Evolutionary conservation across 2,797 vertebrate species (phyloP).

Genomic region (Syngnathus rostellatus): DNA sequence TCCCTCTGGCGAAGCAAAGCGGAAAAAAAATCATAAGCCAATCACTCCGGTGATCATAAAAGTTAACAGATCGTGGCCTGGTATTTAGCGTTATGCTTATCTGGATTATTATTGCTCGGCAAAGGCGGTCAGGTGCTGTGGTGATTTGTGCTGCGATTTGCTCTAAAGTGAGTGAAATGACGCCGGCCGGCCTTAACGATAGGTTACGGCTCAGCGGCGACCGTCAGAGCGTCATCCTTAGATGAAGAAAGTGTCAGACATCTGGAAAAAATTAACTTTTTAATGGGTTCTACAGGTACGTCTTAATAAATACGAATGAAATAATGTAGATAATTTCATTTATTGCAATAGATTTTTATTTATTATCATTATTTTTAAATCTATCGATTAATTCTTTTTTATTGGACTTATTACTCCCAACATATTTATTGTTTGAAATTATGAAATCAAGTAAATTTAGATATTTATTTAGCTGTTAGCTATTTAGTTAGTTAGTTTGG

Average conservation of each 20-base stretch:
- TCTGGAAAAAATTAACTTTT: not conserved
- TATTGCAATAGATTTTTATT: not conserved
- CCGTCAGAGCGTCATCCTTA: conserved; percentile 24
- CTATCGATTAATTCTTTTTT: no score
- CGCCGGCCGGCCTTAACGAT: conserved; percentile 43
- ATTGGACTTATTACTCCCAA: no score
- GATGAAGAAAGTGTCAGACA: conserved; percentile 50
- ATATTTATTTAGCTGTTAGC: no score
- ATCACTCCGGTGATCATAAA: conserved; percentile 73
- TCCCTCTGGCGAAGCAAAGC: conserved; percentile 63
- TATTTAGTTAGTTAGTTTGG: no score
- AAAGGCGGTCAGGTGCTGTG: conserved; percentile 64
- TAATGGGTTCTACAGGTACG: not conserved
- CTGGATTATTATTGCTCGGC: conserved; percentile 61
- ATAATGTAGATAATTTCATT: not conserved
- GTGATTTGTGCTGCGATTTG: conserved; percentile 54
- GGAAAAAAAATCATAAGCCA: conserved; percentile 40
- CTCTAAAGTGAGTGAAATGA: conserved; percentile 55
- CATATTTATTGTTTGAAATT: no score
- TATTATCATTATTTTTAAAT: no score
- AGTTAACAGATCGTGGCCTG: conserved; percentile 74
- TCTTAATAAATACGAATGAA: not conserved
- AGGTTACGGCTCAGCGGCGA: conserved; percentile 25
- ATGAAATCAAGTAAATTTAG: no score
- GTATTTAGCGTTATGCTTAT: conserved; percentile 77